Conservation (phyloP, 1,140 invertebrate genomes). For the Paraescarpia echinospica region DNA sequence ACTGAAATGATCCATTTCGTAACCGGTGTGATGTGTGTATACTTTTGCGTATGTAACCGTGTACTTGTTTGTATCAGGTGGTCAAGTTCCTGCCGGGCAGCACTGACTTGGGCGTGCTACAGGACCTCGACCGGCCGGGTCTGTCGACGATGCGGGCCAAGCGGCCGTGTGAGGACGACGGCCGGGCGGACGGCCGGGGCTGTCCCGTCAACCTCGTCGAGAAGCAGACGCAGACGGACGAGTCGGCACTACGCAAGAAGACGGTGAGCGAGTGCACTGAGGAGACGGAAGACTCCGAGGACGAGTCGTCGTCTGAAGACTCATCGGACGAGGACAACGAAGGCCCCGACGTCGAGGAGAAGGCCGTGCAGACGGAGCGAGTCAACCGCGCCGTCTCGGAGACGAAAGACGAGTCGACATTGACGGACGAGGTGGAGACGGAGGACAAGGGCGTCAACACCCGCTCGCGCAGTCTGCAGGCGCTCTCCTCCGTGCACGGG, state of each 20-base stretch:
- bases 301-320: constrained; percentile 10
- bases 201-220: background rate
- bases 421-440: constrained; percentile 45
- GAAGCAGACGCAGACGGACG: constrained; percentile 20
- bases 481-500: background rate
- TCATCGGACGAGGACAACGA: constrained; percentile 9
- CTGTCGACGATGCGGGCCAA: constrained; percentile 33
- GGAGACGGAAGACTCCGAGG: background rate
- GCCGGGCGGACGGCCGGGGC: background rate
- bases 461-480: constrained; percentile 40
- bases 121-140: constrained; percentile 47
- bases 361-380: constrained; percentile 13
- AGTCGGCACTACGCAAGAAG: background rate
- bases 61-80: background rate
- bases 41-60: background rate
- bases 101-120: constrained; percentile 49
- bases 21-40: background rate
- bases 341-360: constrained; percentile 22
- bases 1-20: too few relatives aligned
- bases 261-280: background rate
- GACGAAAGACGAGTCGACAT: constrained; percentile 37
- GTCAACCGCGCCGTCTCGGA: constrained; percentile 29
- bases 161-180: constrained; percentile 20
- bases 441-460: constrained; percentile 53
- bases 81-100: constrained; percentile 50